A percentile compares a stretch with the other conserved stretches of the same genome.
phyloP scores from a whole-genome alignment of 2,888 invertebrate species.

The Amblyjoppa proteus region DNA sequence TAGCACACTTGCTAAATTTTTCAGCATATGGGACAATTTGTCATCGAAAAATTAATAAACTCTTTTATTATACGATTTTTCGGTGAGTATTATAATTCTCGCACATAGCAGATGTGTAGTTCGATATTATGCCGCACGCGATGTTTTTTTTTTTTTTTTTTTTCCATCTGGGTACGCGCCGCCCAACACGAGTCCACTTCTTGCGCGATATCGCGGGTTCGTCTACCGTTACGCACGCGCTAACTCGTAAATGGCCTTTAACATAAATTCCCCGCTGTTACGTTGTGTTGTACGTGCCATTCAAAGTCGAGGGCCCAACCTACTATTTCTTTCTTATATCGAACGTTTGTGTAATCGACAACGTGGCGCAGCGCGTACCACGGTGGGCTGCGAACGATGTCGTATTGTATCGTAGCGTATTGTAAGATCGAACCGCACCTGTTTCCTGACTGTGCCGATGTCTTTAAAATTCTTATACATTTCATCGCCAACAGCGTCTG shows the following conservation, averaged over 20 bases:
- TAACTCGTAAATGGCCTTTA: slow-evolving; percentile 52
- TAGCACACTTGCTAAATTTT: too few species aligned
- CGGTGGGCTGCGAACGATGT: slow-evolving; percentile 51
- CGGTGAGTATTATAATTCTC: neutral
- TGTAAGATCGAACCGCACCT: slow-evolving; percentile 51
- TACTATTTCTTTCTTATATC: slow-evolving; percentile 46
- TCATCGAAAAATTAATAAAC: neutral
- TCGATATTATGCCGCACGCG: neutral
- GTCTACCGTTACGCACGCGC: slow-evolving; percentile 62
- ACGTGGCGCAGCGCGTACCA: slow-evolving; percentile 21
- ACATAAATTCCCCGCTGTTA: slow-evolving; percentile 12
- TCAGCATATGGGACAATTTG: too few species aligned
- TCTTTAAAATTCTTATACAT: slow-evolving; percentile 32
- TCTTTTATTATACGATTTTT: neutral
- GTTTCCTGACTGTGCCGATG: slow-evolving; percentile 23
- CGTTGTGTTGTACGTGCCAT: slow-evolving; percentile 19
- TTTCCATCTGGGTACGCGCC: slow-evolving; percentile 10
- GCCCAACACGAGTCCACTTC: neutral
- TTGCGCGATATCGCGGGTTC: slow-evolving; percentile 38
- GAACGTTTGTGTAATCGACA: slow-evolving; percentile 52
- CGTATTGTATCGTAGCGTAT: slow-evolving; percentile 44
- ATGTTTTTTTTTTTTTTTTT: neutral
- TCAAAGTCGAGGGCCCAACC: slow-evolving; percentile 57
- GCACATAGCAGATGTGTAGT: neutral
- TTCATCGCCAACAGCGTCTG: neutral